Evolutionary conservation across 1,140 invertebrate genomes (phyloP).

Genomic region (Branchinecta lindahli): DNA sequence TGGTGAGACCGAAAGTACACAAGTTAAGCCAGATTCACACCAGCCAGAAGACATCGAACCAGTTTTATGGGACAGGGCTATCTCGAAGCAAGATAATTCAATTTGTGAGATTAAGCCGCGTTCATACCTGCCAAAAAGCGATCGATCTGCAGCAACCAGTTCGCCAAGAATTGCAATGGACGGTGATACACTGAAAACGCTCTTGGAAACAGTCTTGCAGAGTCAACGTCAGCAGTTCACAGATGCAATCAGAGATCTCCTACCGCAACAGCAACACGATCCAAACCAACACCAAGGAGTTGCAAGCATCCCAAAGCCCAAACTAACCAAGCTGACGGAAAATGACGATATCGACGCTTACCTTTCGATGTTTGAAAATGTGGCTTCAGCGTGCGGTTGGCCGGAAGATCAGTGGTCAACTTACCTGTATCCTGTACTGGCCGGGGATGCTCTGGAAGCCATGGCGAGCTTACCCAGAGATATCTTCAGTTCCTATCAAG

Average conservation of each 20-base stretch:
- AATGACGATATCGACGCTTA: background rate
- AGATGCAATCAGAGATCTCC: too few relatives aligned
- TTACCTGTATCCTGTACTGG: background rate
- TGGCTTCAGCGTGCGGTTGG: background rate
- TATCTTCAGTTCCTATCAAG: background rate
- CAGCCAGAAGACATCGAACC: too few relatives aligned
- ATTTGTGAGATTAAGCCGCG: too few relatives aligned
- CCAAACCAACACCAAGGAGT: background rate
- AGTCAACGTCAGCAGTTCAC: too few relatives aligned
- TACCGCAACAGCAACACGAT: too few relatives aligned
- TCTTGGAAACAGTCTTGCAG: background rate
- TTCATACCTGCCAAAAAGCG: too few relatives aligned
- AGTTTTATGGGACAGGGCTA: too few relatives aligned
- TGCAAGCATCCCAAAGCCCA: background rate
- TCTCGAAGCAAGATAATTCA: too few relatives aligned
- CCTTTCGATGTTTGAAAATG: background rate
- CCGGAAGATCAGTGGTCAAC: background rate
- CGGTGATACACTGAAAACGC: background rate
- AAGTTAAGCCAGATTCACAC: too few relatives aligned
- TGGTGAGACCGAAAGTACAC: too few relatives aligned
- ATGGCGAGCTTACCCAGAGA: background rate
- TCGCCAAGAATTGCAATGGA: background rate
- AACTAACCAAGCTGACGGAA: conserved; percentile 1
- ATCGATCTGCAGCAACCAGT: background rate
- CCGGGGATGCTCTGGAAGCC: background rate